Conservation (phyloP, 2,797 vertebrate genomes). For the Novumbra hubbsi region DNA sequence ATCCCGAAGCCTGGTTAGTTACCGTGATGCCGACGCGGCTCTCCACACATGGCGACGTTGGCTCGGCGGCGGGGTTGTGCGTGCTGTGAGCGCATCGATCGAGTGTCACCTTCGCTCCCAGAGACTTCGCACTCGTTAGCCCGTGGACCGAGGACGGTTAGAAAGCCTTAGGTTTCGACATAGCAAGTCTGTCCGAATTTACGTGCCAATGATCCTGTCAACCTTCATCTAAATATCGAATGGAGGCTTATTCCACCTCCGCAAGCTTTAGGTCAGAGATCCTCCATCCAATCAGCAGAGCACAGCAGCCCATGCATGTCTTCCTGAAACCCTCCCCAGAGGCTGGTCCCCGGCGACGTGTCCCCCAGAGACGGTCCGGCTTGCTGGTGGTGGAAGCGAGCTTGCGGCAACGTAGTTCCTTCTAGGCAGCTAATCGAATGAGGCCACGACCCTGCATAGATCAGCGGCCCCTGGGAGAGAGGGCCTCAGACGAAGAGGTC, state of each 20-base stretch:
- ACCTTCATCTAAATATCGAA: neutral
- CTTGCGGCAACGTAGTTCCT: neutral
- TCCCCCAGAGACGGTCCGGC: constrained; percentile 13
- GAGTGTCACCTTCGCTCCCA: neutral
- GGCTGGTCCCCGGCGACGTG: neutral
- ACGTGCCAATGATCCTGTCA: neutral
- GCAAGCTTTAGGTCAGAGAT: neutral
- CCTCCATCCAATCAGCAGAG: constrained; percentile 6
- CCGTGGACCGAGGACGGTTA: neutral
- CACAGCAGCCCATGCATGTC: neutral
- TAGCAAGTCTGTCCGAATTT: neutral
- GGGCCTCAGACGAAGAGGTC: neutral
- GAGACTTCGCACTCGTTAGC: neutral
- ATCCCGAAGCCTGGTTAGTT: neutral
- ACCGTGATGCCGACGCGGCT: neutral
- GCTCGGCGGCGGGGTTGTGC: neutral
- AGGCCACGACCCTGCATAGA: constrained; percentile 9
- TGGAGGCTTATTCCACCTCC: neutral
- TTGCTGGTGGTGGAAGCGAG: neutral
- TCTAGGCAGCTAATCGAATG: constrained; percentile 12
- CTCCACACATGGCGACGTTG: neutral
- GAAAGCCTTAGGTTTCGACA: constrained; percentile 15
- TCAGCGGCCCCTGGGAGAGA: neutral
- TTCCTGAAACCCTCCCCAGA: neutral
- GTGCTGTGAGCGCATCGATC: neutral